Evolutionary conservation across 1,140 invertebrate genomes (phyloP).

Genomic region (Cydia splendana): DNA sequence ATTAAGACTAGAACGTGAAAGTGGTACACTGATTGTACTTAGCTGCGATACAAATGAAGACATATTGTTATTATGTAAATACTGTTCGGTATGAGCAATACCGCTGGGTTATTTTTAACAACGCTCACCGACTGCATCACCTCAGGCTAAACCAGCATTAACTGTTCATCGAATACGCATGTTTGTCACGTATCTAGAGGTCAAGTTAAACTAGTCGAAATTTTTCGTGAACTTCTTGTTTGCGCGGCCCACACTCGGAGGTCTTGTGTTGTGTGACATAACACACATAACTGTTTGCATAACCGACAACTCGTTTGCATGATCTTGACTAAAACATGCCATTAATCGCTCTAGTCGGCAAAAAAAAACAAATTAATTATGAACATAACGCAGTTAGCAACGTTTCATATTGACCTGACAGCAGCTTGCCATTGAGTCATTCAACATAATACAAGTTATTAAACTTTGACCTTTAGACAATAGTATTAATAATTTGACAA

Average conservation of each 20-base stretch:
- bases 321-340: slow-evolving; percentile 19
- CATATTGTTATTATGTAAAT: slow-evolving; percentile 27
- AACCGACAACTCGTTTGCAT: slow-evolving; percentile 26
- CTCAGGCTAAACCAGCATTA: background rate
- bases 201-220: background rate
- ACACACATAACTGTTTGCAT: slow-evolving; percentile 30
- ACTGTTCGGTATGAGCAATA: slow-evolving; percentile 8
- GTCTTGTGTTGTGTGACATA: slow-evolving; percentile 19
- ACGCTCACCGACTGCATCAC: background rate
- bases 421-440: background rate
- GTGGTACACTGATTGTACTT: background rate
- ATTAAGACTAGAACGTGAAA: background rate
- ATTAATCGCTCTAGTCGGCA: background rate
- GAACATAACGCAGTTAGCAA: background rate
- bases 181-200: background rate
- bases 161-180: background rate
- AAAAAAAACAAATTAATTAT: background rate
- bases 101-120: background rate
- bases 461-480: slow-evolving; percentile 12
- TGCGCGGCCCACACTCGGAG: background rate
- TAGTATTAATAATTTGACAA: background rate
- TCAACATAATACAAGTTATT: slow-evolving; percentile 4
- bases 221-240: background rate
- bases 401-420: background rate
- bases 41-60: background rate